A percentile compares a stretch with the other conserved stretches of the same genome.
Evolutionary conservation across 2,113 vertebrate genomes (phyloP).

Genomic region (Pollachius pollachius): DNA sequence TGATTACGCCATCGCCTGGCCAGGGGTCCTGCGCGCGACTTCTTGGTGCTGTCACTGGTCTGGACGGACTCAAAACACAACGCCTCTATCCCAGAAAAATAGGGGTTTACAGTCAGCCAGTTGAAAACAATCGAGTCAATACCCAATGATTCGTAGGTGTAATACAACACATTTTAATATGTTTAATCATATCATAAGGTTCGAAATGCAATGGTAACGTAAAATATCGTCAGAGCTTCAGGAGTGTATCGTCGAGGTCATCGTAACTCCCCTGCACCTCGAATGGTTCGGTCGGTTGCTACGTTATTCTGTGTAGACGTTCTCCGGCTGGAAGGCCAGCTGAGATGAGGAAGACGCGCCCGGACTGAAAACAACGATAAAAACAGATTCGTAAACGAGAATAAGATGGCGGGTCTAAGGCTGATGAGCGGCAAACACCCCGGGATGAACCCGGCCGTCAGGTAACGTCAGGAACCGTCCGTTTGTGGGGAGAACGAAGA

Average conservation of each 20-base stretch:
- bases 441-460: constrained; percentile 65
- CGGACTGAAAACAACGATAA: constrained; percentile 17
- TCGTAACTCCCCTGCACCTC: neutral
- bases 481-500: neutral
- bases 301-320: constrained; percentile 49
- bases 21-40: neutral
- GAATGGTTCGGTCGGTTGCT: constrained; percentile 66
- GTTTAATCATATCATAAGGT: too few relatives aligned
- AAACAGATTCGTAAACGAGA: too few relatives aligned
- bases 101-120: constrained; percentile 5
- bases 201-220: too few relatives aligned
- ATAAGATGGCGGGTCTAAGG: constrained; percentile 63
- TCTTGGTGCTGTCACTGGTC: constrained; percentile 28
- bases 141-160: too few relatives aligned
- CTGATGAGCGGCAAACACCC: constrained; percentile 58
- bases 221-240: neutral
- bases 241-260: neutral
- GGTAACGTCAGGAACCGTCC: constrained; percentile 53
- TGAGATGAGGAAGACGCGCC: constrained; percentile 31
- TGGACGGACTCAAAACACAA: constrained; percentile 29
- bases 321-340: constrained; percentile 27
- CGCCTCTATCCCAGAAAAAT: constrained; percentile 3
- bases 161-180: too few relatives aligned
- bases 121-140: too few relatives aligned
- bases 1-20: constrained; percentile 40